Evolutionary conservation across 2,113 vertebrate genomes (phyloP).

Genomic region (Pseudorasbora parva): DNA sequence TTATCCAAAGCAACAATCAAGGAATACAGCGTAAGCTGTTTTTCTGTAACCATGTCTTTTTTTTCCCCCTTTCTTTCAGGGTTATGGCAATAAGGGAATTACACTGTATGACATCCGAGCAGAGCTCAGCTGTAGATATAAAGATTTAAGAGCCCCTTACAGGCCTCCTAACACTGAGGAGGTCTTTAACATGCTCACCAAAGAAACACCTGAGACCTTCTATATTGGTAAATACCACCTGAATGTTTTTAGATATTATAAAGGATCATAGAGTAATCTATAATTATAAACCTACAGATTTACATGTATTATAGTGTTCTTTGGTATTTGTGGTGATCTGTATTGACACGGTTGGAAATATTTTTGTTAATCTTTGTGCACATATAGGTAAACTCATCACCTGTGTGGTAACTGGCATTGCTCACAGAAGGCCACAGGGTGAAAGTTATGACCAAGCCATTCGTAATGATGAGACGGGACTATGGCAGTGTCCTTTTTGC

Average conservation of each 20-base stretch:
- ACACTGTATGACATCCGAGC: slow-evolving; percentile 97
- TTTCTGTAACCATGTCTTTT: not conserved
- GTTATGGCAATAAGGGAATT: slow-evolving; percentile 98
- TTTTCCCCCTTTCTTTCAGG: slow-evolving; percentile 70
- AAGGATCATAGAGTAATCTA: not conserved
- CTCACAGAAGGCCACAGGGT: slow-evolving; percentile 94
- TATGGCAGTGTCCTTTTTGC: slow-evolving; percentile 99
- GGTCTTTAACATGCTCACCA: slow-evolving; percentile 96
- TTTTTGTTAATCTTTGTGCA: not conserved
- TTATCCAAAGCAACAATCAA: not conserved
- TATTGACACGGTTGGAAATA: not conserved
- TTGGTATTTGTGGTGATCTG: not conserved
- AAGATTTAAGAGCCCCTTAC: slow-evolving; percentile 92
- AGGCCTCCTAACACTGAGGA: slow-evolving; percentile 95
- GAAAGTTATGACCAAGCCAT: slow-evolving; percentile 99
- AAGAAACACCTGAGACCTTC: slow-evolving; percentile 98
- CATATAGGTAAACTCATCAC: slow-evolving; percentile 93
- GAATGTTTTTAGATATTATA: not conserved
- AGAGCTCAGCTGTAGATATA: slow-evolving; percentile 96
- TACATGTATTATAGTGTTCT: not conserved
- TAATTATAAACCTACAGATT: not conserved
- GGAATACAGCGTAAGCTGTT: not conserved
- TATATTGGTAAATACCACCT: slow-evolving; percentile 85
- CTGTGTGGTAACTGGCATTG: slow-evolving; percentile 93
- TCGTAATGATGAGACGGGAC: slow-evolving; percentile 90